Percentiles rank a stretch among this genome's conserved stretches.
These are phyloP conservation scores for Calidris pygmaea DNA, from an alignment of 2,113 vertebrate species.

Conservation along the genomic window DNA sequence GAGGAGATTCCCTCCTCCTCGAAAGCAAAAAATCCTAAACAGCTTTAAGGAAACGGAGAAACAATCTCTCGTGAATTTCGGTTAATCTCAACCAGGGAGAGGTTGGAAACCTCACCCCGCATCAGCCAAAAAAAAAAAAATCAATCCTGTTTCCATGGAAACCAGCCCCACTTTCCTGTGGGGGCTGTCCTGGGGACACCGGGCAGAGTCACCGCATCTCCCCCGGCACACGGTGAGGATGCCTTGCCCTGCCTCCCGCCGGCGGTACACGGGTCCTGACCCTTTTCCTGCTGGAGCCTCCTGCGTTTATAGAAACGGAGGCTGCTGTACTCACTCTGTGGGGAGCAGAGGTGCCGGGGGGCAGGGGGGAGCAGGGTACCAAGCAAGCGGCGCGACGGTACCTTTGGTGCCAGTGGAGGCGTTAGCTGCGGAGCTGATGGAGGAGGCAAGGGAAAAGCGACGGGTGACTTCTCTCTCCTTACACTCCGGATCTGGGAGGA, in stretches of 20 bases:
- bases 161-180: neutral
- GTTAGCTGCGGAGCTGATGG: conserved; percentile 78
- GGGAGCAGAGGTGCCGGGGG: neutral
- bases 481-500: conserved; percentile 77
- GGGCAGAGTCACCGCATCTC: neutral
- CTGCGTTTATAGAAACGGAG: neutral
- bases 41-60: neutral
- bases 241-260: neutral
- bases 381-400: conserved; percentile 68
- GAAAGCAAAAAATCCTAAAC: neutral
- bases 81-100: neutral
- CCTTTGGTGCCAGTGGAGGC: conserved; percentile 86
- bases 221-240: neutral
- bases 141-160: neutral
- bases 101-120: neutral
- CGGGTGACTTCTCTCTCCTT: conserved; percentile 85
- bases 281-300: neutral
- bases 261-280: neutral
- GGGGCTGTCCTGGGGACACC: neutral
- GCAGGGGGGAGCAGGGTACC: neutral
- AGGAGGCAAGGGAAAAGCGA: conserved; percentile 90
- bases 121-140: neutral
- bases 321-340: neutral
- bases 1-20: neutral
- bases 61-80: neutral